A percentile compares a stretch with the other conserved stretches of the same genome.
phyloP scores from a whole-genome alignment of 2,113 vertebrate genomes.

The Entosphenus tridentatus region DNA sequence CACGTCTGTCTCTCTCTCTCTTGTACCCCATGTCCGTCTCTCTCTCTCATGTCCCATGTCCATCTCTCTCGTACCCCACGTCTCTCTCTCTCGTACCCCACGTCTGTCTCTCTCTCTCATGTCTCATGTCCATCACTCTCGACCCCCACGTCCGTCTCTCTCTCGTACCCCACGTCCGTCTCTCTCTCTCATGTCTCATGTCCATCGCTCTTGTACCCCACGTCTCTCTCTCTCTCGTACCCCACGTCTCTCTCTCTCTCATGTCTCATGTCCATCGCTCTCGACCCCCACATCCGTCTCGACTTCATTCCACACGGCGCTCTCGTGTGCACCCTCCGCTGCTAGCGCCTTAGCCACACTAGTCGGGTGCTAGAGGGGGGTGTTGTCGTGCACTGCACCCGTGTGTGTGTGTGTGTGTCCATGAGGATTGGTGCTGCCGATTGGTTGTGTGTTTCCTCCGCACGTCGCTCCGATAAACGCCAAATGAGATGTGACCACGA shows the following conservation, averaged over 20 bases:
- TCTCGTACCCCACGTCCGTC: neutral
- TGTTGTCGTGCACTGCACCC: too few species aligned
- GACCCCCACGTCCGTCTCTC: neutral
- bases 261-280: neutral
- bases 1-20: neutral
- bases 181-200: neutral
- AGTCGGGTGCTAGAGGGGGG: too few species aligned
- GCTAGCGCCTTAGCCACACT: neutral
- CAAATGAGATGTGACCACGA: too few species aligned
- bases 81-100: neutral
- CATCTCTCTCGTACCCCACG: neutral
- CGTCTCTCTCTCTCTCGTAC: neutral
- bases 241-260: neutral
- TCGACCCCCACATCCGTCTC: neutral
- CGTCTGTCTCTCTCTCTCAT: neutral
- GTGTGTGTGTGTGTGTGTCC: too few species aligned
- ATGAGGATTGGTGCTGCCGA: too few species aligned
- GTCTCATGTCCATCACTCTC: neutral
- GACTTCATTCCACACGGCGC: neutral
- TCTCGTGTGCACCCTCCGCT: neutral
- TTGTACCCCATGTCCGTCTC: neutral
- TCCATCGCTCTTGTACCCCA: neutral
- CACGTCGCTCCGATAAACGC: too few species aligned
- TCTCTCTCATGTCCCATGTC: neutral
- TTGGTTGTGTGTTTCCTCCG: too few species aligned